Evolutionary conservation across 2,113 vertebrate genomes (phyloP).

Genomic region (rabbit (Oryctolagus cuniculus)): mOryCun1.1 NC_091434.1:110705501-110706000

Average conservation of each 20-base stretch:
- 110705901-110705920: not conserved
- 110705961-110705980: slow-evolving; percentile 1
- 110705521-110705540: not conserved
- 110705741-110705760: slow-evolving; percentile 17
- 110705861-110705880: not conserved
- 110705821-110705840: not conserved
- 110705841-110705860: not conserved
- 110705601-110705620: not conserved
- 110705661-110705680: not conserved
- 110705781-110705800: slow-evolving; percentile 4
- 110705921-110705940: not conserved
- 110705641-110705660: slow-evolving; percentile 2
- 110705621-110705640: not conserved
- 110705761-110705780: not conserved
- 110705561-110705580: not conserved
- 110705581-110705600: not conserved
- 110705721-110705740: not conserved
- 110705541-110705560: not conserved
- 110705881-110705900: not conserved
- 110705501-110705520: not conserved
- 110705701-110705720: not conserved
- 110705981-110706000: not conserved
- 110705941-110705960: not conserved
- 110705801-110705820: slow-evolving; percentile 40
- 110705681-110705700: slow-evolving; percentile 4